Evolutionary conservation across 2,113 vertebrate genomes (phyloP), one percentile per base, ranked within the genome.

Genomic region (Sula dactylatra): DNA sequence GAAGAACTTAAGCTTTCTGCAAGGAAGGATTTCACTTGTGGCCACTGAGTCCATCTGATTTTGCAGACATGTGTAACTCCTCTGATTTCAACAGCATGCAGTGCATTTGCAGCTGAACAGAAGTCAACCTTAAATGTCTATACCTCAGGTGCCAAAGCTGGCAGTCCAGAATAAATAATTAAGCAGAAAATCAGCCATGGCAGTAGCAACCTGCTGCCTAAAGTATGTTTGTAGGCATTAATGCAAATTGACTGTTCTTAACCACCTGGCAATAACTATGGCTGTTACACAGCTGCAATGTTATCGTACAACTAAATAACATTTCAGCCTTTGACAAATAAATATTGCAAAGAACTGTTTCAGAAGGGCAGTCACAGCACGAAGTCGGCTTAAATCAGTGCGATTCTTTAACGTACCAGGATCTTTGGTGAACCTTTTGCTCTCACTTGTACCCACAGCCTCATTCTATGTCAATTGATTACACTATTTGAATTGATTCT

Each of bases 391-490:
- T 32, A 80, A 72, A 70, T 44, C 56, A 73, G 62, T 21, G 56
- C 0, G 0, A 10, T 50, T 70, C 74, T 92, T 78, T 42, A 78
- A 42, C 2, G 1, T 17, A 55, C 32, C 36, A 7, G 18, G 21
- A 59, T 29, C 71, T 86, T 12, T 66, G 67, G 13, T 11, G 55
- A 86, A 42, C n/a, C 36, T 91, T 94, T 78, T 71, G 32, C 56
- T 92, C 40, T 76, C 54, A 7, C 56, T 67, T n/a, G 24, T 45
- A 44, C 59, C 27, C 82, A 25, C 56, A 87, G 82, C 56, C 45
- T 88, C 49, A 7, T 82, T 82, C 55, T 44, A 10, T 55, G 38
- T 45, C 49, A 88, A 11, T 6, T 5, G 29, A 67, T 91, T n/a
- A 18, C 40, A 25, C 25, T 67, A 49, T 94, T 64, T 38, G 2